Evolutionary conservation across 2,797 vertebrate species (phyloP).

Genomic region (Florisuga fusca): DNA sequence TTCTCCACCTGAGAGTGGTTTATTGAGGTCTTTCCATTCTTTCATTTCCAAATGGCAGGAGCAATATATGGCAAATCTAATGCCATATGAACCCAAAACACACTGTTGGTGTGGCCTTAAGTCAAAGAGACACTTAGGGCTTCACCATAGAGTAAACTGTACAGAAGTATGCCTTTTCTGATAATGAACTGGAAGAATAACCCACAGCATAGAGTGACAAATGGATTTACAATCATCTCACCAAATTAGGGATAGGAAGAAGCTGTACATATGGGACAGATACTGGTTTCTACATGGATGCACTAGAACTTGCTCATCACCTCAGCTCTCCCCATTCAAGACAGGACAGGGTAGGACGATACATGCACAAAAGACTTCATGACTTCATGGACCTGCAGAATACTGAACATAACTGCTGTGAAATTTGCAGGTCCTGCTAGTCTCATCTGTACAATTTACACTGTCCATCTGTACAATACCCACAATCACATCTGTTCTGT

Average conservation of each 20-base stretch:
- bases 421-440: background rate
- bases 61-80: background rate
- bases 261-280: background rate
- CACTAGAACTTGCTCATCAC: background rate
- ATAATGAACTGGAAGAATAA: accelerated
- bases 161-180: background rate
- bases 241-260: background rate
- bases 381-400: background rate
- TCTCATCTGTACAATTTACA: background rate
- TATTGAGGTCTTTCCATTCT: background rate
- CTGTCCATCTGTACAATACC: background rate
- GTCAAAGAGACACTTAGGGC: background rate
- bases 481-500: background rate
- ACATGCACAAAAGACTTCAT: background rate
- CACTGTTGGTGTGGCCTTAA: background rate
- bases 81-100: accelerated
- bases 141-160: background rate
- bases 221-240: background rate
- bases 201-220: background rate
- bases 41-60: background rate
- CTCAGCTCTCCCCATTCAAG: background rate
- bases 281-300: background rate
- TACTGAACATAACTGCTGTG: background rate
- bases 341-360: background rate
- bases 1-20: background rate